Evolutionary conservation across 2,113 vertebrate genomes (phyloP), one percentile per base, ranked within the genome.

Genomic region (Oryzias javanicus): DNA sequence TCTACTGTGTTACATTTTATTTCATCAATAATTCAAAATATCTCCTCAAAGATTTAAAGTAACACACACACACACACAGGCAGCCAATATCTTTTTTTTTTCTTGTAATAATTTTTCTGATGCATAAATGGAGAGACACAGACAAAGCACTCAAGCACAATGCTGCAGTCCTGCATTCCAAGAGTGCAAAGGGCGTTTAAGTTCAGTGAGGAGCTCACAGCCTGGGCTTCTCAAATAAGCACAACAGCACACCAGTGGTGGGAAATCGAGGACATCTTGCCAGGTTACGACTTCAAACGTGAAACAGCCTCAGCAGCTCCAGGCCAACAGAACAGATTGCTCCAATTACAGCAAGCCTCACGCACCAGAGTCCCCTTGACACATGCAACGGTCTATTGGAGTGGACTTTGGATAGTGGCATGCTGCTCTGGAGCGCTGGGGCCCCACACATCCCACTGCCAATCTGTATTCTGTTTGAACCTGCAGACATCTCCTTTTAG

Each of bases 301-400:
- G 82, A 73, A 76, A 76, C 60, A 71, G 79, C 53, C 74, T 76
- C 63, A 27, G 79, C 75, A 71, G 80, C 82, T 73, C 49, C 60
- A 55, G 78, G 75, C 83, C 78, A 67, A 76, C 78, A 74, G 79
- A 89, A 88, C 83, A 88, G 88, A 90, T 87, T 88, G 84, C 71
- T 83, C 85, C 90, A 90, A 90, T 91, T 90, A 91, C 88, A 85
- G 78, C 72, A 50, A 82, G 73, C 75, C 82, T 87, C 84, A 82
- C 60, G 60, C 76, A 78, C 80, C 56, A 51, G 51, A 76, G 80
- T 87, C 86, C 78, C 89, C 84, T 50, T 78, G 86, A 84, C 79
- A 84, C 84, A 64, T 64, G 72, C 79, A 82, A 78, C 71, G 74
- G 64, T 81, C 79, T 74, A 67, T 58, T 87, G 81, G 78, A 90